Evolutionary conservation across 2,113 vertebrate genomes (phyloP).

Genomic region (Actinemys pallida): DNA sequence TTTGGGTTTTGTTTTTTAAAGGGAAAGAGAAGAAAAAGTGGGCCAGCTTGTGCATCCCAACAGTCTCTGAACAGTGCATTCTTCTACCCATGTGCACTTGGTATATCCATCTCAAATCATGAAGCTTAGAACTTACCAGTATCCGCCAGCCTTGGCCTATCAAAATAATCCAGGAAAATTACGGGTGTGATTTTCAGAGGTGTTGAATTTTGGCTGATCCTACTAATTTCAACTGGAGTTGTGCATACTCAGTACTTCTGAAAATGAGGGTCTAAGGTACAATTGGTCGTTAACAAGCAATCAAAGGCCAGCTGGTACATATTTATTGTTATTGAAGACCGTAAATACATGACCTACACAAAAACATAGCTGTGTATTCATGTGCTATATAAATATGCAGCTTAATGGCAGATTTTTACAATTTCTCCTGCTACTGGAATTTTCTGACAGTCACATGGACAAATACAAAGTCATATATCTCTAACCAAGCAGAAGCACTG

Average conservation of each 20-base stretch:
- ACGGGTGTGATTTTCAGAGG: not conserved
- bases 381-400: not conserved
- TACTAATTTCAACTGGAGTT: not conserved
- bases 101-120: not conserved
- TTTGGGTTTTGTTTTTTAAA: not conserved
- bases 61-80: not conserved
- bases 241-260: not conserved
- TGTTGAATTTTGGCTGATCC: not conserved
- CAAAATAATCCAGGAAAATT: rapidly evolving
- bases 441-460: rapidly evolving
- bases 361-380: not conserved
- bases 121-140: rapidly evolving
- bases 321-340: rapidly evolving
- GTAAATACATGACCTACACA: not conserved
- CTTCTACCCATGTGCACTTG: not conserved
- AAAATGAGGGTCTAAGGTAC: not conserved
- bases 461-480: not conserved
- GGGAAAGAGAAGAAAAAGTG: not conserved
- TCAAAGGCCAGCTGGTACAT: not conserved
- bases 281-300: not conserved
- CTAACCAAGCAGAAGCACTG: rapidly evolving
- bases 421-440: rapidly evolving
- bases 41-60: not conserved
- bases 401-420: not conserved
- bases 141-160: rapidly evolving